These are phyloP conservation scores for Platypus cylindrus DNA, from an alignment of 2,888 invertebrate species.

Conservation along the genomic window DNA sequence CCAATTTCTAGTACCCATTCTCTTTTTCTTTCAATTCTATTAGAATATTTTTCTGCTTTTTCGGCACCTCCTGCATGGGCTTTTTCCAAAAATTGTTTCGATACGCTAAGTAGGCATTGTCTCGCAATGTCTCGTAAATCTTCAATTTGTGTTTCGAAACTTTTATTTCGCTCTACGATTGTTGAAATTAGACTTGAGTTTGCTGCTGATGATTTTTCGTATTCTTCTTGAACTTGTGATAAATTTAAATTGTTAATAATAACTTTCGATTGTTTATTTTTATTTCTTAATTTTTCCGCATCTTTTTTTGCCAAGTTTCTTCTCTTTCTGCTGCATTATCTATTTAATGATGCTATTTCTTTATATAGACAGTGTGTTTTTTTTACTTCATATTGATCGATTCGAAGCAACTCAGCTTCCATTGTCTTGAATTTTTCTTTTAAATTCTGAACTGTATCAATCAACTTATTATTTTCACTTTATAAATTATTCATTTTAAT, in stretches of 20 bases:
- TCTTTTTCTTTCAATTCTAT: too few species aligned
- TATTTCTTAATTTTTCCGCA: conserved; percentile 5
- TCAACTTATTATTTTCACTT: conserved; percentile 31
- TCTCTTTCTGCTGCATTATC: conserved; percentile 8
- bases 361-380: too few species aligned
- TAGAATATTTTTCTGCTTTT: conserved; percentile 23
- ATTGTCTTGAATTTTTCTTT: conserved; percentile 26
- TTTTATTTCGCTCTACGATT: conserved; percentile 32
- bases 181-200: conserved; percentile 14
- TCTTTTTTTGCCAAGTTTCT: too few species aligned
- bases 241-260: conserved; percentile 15
- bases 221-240: conserved; percentile 13
- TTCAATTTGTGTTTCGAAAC: conserved; percentile 37
- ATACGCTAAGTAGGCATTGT: conserved; percentile 26
- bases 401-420: conserved; percentile 29
- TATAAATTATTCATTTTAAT: conserved; percentile 30
- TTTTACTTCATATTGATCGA: conserved; percentile 28
- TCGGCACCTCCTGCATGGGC: conserved; percentile 20
- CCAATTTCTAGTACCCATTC: too few species aligned
- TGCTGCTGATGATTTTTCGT: conserved; percentile 16
- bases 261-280: conserved; percentile 11
- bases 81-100: conserved; percentile 26
- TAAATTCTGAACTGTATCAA: conserved; percentile 30
- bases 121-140: conserved; percentile 37
- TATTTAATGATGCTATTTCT: too few species aligned